A percentile compares a stretch with the other conserved stretches of the same genome.
phyloP scores from a whole-genome alignment of 2,113 vertebrate species.

The Piprites chloris region DNA sequence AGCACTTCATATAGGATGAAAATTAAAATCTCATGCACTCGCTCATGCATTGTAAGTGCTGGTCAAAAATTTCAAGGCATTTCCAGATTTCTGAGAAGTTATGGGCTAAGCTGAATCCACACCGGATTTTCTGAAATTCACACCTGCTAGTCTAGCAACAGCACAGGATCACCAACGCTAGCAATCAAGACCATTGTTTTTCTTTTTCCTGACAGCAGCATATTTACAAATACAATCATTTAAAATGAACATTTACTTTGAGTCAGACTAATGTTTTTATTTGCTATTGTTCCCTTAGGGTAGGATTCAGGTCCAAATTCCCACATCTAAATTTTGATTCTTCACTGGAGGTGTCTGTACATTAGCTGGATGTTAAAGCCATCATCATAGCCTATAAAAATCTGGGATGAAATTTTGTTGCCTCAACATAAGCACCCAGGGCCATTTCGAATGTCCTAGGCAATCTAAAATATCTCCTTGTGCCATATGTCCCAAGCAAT shows the following conservation, averaged over 20 bases:
- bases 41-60: neutral
- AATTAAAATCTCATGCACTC: neutral
- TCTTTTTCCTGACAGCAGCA: neutral
- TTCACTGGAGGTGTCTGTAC: neutral
- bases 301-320: neutral
- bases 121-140: neutral
- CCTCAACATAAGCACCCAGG: neutral
- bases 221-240: neutral
- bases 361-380: neutral
- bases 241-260: neutral
- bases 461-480: neutral
- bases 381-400: neutral
- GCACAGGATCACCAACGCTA: neutral
- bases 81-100: neutral
- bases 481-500: neutral
- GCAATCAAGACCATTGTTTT: neutral
- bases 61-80: neutral
- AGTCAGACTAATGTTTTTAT: neutral
- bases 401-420: neutral
- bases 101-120: neutral
- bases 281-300: neutral
- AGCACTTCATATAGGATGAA: neutral
- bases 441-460: neutral
- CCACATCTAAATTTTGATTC: neutral
- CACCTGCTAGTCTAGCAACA: neutral